Percentiles rank a stretch among this genome's conserved stretches.
phyloP scores from a whole-genome alignment of 1,140 invertebrate genomes.

The Papilio polyxenes region DNA sequence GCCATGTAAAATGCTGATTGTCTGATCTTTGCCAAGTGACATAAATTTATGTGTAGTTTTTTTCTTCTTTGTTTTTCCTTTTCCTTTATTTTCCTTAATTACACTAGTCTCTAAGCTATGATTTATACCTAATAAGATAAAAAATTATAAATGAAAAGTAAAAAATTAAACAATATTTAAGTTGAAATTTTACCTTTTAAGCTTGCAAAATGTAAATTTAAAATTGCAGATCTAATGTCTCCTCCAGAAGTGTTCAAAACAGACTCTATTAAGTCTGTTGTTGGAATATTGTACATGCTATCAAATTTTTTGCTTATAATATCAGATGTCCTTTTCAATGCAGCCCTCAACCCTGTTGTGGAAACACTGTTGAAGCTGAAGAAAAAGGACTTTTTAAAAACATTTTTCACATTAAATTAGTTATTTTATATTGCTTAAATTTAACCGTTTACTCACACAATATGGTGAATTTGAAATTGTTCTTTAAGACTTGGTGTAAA shows the following conservation, averaged over 20 bases:
- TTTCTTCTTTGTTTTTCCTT: conserved; percentile 64
- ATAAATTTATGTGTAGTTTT: conserved; percentile 77
- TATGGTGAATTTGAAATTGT: conserved; percentile 83
- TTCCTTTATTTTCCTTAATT: conserved; percentile 61
- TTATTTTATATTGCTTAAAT: background rate
- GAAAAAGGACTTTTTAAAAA: conserved; percentile 4
- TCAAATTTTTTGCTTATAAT: conserved; percentile 80
- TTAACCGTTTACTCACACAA: conserved; percentile 78
- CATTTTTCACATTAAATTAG: background rate
- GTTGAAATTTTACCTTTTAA: conserved; percentile 81
- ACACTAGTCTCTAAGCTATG: conserved; percentile 65
- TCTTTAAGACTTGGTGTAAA: conserved; percentile 83
- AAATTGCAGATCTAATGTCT: conserved; percentile 86
- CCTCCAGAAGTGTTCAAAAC: conserved; percentile 85
- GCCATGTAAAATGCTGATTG: conserved; percentile 86
- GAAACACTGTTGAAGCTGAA: conserved; percentile 85
- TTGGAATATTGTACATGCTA: conserved; percentile 80
- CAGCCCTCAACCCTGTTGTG: conserved; percentile 83
- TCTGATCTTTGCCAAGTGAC: conserved; percentile 84
- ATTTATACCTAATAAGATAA: conserved; percentile 56
- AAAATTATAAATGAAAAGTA: conserved; percentile 18
- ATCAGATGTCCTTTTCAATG: conserved; percentile 82
- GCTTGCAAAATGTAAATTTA: conserved; percentile 86
- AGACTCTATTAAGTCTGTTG: conserved; percentile 82
- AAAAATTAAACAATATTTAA: conserved; percentile 27